These are phyloP conservation scores for Neogale vison DNA, from an alignment of 2,113 vertebrate genomes.

Conservation along the genomic window DNA sequence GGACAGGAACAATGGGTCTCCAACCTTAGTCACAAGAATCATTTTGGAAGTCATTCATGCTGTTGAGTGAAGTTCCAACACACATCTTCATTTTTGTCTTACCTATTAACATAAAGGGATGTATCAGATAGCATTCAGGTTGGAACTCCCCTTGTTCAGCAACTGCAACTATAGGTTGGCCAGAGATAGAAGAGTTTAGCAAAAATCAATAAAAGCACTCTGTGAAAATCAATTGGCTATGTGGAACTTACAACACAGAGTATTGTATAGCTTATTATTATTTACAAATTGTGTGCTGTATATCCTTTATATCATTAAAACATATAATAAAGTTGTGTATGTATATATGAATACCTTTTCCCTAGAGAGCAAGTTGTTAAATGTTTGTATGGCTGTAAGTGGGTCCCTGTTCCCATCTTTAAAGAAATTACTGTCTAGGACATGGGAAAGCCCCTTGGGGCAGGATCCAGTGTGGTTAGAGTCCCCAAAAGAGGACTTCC, in stretches of 20 bases:
- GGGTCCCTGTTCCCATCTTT: background rate
- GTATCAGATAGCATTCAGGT: background rate
- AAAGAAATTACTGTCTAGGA: background rate
- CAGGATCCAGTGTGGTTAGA: background rate
- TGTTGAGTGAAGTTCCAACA: background rate
- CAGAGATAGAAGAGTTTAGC: background rate
- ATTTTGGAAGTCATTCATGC: background rate
- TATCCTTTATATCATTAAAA: background rate
- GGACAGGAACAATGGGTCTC: background rate
- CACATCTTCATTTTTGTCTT: background rate
- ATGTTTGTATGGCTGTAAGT: background rate
- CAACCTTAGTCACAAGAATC: background rate
- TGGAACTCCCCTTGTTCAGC: background rate
- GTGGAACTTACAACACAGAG: background rate
- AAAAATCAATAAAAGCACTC: background rate
- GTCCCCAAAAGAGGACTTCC: background rate
- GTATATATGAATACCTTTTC: background rate
- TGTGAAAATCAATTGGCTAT: background rate
- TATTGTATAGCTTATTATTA: background rate
- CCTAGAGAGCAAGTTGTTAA: background rate
- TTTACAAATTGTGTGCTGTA: background rate
- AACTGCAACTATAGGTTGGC: background rate
- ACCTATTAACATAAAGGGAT: background rate
- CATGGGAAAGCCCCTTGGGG: background rate
- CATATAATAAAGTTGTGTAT: background rate